Conservation (phyloP, 1,140 invertebrate species). For the Hermetia illucens region DNA sequence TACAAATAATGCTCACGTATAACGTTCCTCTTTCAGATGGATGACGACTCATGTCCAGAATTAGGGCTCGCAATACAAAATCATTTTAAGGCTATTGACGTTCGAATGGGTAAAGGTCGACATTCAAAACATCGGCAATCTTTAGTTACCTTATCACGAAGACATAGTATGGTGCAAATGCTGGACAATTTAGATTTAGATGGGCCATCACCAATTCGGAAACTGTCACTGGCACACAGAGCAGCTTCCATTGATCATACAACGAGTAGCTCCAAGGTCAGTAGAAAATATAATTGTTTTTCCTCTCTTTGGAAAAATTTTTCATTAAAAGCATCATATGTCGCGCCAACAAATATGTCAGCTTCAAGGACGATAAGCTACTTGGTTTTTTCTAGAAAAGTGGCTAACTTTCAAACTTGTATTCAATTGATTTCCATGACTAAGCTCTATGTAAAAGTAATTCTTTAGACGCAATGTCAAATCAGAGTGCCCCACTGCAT, state of each 20-base stretch:
- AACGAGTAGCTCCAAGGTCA: conserved; percentile 23
- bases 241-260: conserved; percentile 16
- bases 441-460: background rate
- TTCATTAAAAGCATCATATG: background rate
- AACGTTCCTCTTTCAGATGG: conserved; percentile 37
- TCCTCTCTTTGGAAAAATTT: background rate
- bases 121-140: conserved; percentile 70
- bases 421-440: too few relatives aligned
- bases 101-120: conserved; percentile 51
- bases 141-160: conserved; percentile 59
- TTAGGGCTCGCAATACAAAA: conserved; percentile 70
- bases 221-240: conserved; percentile 26
- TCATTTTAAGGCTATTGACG: conserved; percentile 75
- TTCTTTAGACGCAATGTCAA: too few relatives aligned
- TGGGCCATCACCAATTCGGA: conserved; percentile 46
- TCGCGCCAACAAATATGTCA: too few relatives aligned
- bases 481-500: too few relatives aligned
- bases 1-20: background rate
- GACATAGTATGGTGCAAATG: conserved; percentile 62
- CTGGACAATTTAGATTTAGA: conserved; percentile 50
- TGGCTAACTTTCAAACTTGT: too few relatives aligned
- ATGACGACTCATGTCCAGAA: conserved; percentile 69
- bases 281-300: background rate
- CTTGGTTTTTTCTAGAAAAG: too few relatives aligned
- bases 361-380: too few relatives aligned